phyloP scores from a whole-genome alignment of 2,797 vertebrate genomes.

The Otolemur crassicaudatus region DNA sequence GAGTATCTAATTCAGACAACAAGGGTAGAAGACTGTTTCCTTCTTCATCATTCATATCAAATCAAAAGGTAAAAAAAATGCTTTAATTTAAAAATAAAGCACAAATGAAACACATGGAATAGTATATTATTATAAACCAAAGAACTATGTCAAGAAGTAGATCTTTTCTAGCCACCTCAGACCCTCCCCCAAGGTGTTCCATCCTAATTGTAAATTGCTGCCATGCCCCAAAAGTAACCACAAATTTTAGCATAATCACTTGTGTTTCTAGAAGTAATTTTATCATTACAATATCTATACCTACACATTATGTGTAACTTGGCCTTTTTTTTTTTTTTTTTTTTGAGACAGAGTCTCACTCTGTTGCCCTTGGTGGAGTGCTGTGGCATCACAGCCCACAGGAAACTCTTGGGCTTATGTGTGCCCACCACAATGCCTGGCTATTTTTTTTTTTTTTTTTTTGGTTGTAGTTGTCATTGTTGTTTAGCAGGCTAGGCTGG shows the following conservation, averaged over 20 bases:
- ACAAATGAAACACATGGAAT: neutral
- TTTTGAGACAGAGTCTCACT: no score
- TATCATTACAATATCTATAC: neutral
- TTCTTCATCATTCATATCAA: neutral
- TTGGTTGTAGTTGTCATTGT: no score
- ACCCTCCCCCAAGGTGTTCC: neutral
- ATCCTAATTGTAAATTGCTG: neutral
- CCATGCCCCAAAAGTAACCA: neutral
- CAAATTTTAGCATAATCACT: neutral
- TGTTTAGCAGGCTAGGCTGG: no score
- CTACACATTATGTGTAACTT: neutral
- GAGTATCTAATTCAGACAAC: neutral
- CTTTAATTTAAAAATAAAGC: neutral
- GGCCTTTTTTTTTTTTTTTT: neutral
- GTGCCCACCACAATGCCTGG: no score
- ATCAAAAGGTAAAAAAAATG: neutral
- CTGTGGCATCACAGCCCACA: no score
- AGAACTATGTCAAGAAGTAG: neutral
- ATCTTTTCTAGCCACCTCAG: neutral
- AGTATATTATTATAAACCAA: neutral
- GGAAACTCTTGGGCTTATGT: no score
- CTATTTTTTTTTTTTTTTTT: no score
- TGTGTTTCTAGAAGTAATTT: neutral
- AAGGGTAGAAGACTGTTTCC: neutral
- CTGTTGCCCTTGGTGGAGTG: no score